Conservation (phyloP, 2,113 vertebrate species). For the Callipepla squamata region DNA sequence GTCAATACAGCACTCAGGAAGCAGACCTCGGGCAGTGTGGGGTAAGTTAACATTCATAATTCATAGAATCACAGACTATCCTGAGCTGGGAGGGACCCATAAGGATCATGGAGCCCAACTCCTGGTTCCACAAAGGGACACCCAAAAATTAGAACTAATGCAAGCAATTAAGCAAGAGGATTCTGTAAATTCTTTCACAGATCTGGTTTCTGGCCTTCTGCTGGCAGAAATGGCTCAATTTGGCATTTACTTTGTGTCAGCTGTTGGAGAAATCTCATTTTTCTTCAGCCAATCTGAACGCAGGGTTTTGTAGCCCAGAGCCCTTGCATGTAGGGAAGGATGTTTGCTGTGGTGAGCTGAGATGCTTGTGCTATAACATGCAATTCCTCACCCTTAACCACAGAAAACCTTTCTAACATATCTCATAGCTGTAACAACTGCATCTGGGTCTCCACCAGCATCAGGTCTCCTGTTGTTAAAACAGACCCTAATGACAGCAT, state of each 20-base stretch:
- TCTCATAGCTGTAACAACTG: neutral
- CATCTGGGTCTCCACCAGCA: neutral
- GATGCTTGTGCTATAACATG: rapidly evolving
- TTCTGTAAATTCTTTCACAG: neutral
- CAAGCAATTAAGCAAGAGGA: neutral
- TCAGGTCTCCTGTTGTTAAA: rapidly evolving
- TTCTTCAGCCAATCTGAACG: neutral
- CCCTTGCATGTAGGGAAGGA: neutral
- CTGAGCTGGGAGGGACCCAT: too few species aligned
- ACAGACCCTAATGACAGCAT: neutral
- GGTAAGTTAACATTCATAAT: neutral
- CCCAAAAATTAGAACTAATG: too few species aligned
- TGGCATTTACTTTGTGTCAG: neutral
- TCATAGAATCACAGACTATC: too few species aligned
- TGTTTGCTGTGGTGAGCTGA: rapidly evolving
- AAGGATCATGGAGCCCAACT: too few species aligned
- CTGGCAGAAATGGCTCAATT: conserved; percentile 2
- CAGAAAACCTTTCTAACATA: neutral
- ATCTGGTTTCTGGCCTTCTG: neutral
- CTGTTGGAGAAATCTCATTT: neutral
- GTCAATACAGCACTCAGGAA: neutral
- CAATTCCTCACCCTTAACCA: neutral
- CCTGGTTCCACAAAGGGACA: too few species aligned
- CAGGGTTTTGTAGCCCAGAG: neutral
- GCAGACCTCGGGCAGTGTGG: rapidly evolving